Evolutionary conservation across 2,797 vertebrate genomes (phyloP).

Genomic region (Siniperca scherzeri): DNA sequence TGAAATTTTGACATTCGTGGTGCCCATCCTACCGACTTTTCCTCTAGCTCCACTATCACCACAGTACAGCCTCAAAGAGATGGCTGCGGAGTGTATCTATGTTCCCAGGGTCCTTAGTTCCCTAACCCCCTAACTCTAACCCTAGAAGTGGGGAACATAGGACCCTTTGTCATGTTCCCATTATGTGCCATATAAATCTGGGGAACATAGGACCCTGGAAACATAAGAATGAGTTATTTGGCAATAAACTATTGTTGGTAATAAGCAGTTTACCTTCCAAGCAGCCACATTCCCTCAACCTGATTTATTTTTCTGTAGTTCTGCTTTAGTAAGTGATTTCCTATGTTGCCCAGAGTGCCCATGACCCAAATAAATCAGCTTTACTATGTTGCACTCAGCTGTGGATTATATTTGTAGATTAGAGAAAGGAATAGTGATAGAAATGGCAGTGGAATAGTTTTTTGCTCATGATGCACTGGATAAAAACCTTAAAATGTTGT

Average conservation of each 20-base stretch:
- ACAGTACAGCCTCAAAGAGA: background rate
- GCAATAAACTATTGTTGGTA: background rate
- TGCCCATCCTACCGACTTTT: background rate
- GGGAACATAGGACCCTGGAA: too few species aligned
- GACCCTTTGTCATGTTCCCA: too few species aligned
- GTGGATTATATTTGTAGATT: slow-evolving; percentile 34
- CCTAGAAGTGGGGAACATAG: too few species aligned
- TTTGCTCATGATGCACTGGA: background rate
- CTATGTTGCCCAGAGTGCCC: background rate
- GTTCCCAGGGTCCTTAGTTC: too few species aligned
- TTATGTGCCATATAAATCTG: too few species aligned
- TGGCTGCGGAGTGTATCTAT: background rate
- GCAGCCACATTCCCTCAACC: background rate
- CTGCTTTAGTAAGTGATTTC: slow-evolving; percentile 7
- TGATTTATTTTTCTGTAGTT: slow-evolving; percentile 2
- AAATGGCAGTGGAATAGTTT: background rate
- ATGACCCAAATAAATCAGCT: background rate
- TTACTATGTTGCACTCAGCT: slow-evolving; percentile 17
- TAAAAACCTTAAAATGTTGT: background rate
- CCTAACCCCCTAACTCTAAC: too few species aligned
- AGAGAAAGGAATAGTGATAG: background rate
- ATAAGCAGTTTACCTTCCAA: background rate
- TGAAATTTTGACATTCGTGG: background rate
- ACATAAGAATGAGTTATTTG: background rate
- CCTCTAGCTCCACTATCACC: background rate